Evolutionary conservation across 1,140 invertebrate genomes (phyloP), one percentile per base, ranked within the genome.

Genomic region (Venustaconcha ellipsiformis): DNA sequence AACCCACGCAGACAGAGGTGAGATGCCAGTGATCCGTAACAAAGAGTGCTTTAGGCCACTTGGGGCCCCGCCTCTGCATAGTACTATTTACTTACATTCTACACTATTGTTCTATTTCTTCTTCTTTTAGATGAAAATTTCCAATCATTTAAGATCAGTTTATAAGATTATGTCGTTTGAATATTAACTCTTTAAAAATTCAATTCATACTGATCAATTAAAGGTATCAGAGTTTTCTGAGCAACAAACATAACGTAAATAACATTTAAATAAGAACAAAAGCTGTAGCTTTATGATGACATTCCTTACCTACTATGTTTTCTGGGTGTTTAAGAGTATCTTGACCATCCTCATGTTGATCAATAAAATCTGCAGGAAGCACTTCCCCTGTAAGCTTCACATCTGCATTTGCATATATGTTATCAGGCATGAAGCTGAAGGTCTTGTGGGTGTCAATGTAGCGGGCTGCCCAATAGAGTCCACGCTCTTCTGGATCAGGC

Each of bases 401-500:
- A 57, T 88, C 87, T 30, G 82, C 83, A 67, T 88, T 88, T 48
- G 82, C 83, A 73, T 87, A 87, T n/a, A 88, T 76, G 59, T 83
- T 83, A 69, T 86, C 83, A 1, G 88, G 88, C 74, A 82, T 86
- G 67, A 87, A 88, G 20, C 69, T 58, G 72, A 89, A 89, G 18
- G 83, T 82, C 65, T 86, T 87, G 15, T 74, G 80, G 0, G 83
- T 82, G 80, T 84, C 83, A 48, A 80, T 83, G 76, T 76, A 86
- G 5, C 88, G 77, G 14, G 84, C 80, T 0, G 88, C 87, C 88
- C 88, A 89, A 74, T 87, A 89, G 17, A 86, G 76, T 2, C 88
- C 88, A 26, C 88, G 69, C 65, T 89, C 88, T 57, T 88, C 84
- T 3, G 88, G 88, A 70, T 89, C 86, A 0, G 87, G 86, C 70